phyloP scores from a whole-genome alignment of 2,797 vertebrate genomes.

The Lithobates sylvaticus region DNA sequence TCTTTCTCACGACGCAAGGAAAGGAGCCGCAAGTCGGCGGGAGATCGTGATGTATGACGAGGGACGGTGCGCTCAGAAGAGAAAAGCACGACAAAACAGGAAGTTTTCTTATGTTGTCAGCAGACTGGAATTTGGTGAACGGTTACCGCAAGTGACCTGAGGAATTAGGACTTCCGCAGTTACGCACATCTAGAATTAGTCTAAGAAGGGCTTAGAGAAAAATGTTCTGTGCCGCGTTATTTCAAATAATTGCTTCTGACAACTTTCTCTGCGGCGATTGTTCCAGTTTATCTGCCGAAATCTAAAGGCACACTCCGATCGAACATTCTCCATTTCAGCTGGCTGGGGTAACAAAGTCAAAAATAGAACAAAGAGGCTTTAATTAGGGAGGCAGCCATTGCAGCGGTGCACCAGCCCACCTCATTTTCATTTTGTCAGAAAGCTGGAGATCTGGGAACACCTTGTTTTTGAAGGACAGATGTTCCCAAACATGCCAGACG shows the following conservation, averaged over 20 bases:
- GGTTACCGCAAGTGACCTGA: constrained; percentile 58
- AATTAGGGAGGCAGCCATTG: too few species aligned
- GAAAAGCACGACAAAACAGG: constrained; percentile 52
- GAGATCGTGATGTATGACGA: constrained; percentile 56
- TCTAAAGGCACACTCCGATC: neutral
- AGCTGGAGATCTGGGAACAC: too few species aligned
- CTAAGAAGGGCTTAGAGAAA: constrained; percentile 60
- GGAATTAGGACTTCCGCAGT: constrained; percentile 58
- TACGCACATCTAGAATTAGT: constrained; percentile 61
- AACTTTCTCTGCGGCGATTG: constrained; percentile 54
- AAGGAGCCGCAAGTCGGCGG: constrained; percentile 46
- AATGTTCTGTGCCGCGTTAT: constrained; percentile 55
- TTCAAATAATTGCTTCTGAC: constrained; percentile 58
- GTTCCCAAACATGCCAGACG: too few species aligned
- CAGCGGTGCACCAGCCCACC: too few species aligned
- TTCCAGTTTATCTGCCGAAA: constrained; percentile 48
- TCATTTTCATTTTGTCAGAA: too few species aligned
- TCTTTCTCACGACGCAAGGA: constrained; percentile 54
- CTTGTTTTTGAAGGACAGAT: too few species aligned
- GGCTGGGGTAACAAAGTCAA: neutral
- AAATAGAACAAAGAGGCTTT: too few species aligned
- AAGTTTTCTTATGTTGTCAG: constrained; percentile 58
- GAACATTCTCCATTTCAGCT: neutral
- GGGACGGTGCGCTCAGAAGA: constrained; percentile 31
- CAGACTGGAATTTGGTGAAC: constrained; percentile 53